These are phyloP conservation scores for Penelope pileata DNA, from an alignment of 2,113 vertebrate species.

Conservation along the genomic window DNA sequence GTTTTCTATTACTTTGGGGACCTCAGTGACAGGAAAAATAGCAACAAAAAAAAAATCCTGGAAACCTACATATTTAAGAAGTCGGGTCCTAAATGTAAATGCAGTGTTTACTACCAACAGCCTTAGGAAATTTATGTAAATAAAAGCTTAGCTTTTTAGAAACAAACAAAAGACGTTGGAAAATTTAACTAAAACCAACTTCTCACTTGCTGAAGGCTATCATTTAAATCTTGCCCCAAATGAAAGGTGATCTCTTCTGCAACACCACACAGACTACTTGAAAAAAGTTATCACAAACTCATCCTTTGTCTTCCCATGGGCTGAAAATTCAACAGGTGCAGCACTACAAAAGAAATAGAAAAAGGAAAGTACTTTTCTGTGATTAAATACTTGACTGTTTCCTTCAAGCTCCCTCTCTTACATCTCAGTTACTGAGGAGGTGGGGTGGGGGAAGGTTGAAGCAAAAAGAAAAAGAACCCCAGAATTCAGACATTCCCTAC, in stretches of 20 bases:
- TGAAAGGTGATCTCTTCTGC: background rate
- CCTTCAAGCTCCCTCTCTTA: background rate
- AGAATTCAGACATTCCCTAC: background rate
- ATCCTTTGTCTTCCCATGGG: fast-evolving
- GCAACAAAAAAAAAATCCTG: background rate
- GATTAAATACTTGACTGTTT: background rate
- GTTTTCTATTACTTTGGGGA: background rate
- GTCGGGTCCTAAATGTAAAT: background rate
- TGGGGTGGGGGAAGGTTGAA: background rate
- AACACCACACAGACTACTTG: background rate
- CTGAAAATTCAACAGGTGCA: background rate
- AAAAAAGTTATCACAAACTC: background rate
- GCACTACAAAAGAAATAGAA: background rate
- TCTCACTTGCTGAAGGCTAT: background rate
- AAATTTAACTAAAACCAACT: background rate
- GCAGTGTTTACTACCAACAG: background rate
- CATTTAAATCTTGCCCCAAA: background rate
- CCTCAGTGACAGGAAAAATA: background rate
- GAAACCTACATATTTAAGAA: background rate
- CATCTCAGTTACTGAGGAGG: fast-evolving
- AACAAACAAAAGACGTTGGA: background rate
- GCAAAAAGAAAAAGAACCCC: background rate
- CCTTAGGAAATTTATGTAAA: background rate
- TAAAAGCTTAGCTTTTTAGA: background rate
- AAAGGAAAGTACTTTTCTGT: background rate